These are phyloP conservation scores for Neoseiulus cucumeris DNA, from an alignment of 1,140 invertebrate genomes.

Conservation along the genomic window DNA sequence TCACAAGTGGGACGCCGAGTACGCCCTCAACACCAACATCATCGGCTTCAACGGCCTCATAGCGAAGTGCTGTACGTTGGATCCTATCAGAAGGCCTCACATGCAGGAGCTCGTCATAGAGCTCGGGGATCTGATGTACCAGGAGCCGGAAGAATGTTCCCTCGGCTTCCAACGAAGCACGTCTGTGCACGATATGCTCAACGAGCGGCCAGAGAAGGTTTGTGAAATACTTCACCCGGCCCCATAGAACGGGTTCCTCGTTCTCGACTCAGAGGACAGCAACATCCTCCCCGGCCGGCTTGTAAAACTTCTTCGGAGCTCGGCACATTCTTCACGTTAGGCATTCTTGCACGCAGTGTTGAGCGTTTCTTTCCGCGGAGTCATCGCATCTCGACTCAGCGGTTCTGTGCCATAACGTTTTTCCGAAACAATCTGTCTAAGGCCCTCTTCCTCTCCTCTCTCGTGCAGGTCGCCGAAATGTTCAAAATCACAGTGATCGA, in stretches of 20 bases:
- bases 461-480: constrained; percentile 1
- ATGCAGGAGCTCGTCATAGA: not conserved
- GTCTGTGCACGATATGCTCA: constrained; percentile 5
- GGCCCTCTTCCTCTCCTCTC: too few species aligned
- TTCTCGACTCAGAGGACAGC: too few species aligned
- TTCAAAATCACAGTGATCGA: constrained; percentile 10
- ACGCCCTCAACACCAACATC: constrained; percentile 1
- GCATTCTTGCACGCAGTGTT: too few species aligned
- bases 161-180: constrained; percentile 2
- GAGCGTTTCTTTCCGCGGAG: too few species aligned
- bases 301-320: too few species aligned
- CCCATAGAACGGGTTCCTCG: too few species aligned
- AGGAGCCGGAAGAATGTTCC: not conserved
- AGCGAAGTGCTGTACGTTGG: not conserved
- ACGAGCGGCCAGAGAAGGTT: constrained; percentile 1
- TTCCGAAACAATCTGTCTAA: too few species aligned
- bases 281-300: too few species aligned
- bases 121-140: constrained; percentile 1
- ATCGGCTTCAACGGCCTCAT: constrained; percentile 8
- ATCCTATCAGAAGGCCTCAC: not conserved
- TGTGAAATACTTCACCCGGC: not conserved
- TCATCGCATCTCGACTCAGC: too few species aligned
- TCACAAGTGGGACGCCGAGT: constrained; percentile 3
- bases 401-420: too few species aligned
- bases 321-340: too few species aligned